phyloP scores from a whole-genome alignment of 2,113 vertebrate genomes.

The Numida meleagris region DNA sequence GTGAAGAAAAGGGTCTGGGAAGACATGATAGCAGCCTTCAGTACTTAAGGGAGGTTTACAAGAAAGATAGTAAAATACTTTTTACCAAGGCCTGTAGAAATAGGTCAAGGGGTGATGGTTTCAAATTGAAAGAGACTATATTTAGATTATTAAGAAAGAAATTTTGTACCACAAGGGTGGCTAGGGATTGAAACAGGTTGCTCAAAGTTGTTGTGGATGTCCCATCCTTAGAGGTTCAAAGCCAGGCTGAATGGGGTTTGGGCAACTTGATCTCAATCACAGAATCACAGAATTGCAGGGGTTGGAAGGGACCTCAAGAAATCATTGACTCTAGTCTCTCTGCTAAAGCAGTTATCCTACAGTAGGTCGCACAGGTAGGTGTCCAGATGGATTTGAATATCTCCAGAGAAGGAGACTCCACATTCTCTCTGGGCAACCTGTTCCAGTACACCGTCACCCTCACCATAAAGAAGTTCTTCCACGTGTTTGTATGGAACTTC shows the following conservation, averaged over 20 bases:
- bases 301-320: too few species aligned
- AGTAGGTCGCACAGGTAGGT: too few species aligned
- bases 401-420: too few species aligned
- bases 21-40: neutral
- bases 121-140: neutral
- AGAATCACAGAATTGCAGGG: too few species aligned
- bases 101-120: neutral
- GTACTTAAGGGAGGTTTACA: neutral
- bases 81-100: neutral
- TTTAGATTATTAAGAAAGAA: neutral
- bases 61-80: neutral
- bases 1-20: neutral
- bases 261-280: neutral
- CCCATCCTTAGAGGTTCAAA: neutral
- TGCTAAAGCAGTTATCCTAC: too few species aligned
- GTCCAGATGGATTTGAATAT: too few species aligned
- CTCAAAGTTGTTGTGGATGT: neutral
- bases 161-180: neutral
- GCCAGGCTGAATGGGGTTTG: neutral
- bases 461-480: too few species aligned
- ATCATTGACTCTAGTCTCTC: too few species aligned
- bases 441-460: too few species aligned
- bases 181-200: neutral
- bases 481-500: too few species aligned
- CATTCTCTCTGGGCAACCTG: too few species aligned